A percentile compares a stretch with the other conserved stretches of the same genome.
These are phyloP conservation scores for Agriopis marginaria DNA, from an alignment of 2,888 invertebrate genomes.

Conservation along the genomic window DNA sequence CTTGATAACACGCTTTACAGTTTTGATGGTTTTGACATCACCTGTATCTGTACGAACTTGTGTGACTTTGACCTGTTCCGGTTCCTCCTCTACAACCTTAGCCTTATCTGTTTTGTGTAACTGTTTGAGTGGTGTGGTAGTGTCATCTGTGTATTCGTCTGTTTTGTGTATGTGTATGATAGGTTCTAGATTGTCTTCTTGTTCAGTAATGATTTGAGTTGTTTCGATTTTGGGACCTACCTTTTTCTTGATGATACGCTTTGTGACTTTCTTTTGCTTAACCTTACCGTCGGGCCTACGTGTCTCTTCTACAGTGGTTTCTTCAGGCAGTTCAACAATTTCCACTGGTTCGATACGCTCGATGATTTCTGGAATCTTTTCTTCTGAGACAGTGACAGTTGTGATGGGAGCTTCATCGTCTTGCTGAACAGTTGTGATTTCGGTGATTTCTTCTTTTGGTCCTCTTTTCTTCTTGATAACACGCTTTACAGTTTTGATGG, in stretches of 20 bases:
- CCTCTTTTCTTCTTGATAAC: neutral
- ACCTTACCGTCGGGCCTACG: slow-evolving; percentile 52
- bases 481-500: neutral
- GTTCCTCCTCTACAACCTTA: neutral
- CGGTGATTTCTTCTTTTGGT: neutral
- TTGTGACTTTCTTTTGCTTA: slow-evolving; percentile 57
- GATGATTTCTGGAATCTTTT: neutral
- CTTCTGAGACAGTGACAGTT: neutral
- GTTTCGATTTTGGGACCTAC: slow-evolving; percentile 50
- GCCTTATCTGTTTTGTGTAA: neutral
- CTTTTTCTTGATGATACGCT: slow-evolving; percentile 54
- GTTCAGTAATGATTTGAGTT: slow-evolving; percentile 53
- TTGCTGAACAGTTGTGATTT: neutral
- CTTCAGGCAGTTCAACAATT: neutral
- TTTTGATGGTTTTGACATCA: neutral
- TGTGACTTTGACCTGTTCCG: neutral
- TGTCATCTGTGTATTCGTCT: slow-evolving; percentile 2
- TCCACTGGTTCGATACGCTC: neutral
- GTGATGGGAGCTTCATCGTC: neutral
- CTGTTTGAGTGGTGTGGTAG: neutral
- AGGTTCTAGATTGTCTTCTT: slow-evolving; percentile 53
- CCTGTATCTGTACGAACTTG: neutral
- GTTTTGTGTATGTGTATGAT: neutral
- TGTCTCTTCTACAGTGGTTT: slow-evolving; percentile 13
- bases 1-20: slow-evolving; percentile 19